Evolutionary conservation across 2,888 invertebrate species (phyloP).

Genomic region (Idaea straminata): DNA sequence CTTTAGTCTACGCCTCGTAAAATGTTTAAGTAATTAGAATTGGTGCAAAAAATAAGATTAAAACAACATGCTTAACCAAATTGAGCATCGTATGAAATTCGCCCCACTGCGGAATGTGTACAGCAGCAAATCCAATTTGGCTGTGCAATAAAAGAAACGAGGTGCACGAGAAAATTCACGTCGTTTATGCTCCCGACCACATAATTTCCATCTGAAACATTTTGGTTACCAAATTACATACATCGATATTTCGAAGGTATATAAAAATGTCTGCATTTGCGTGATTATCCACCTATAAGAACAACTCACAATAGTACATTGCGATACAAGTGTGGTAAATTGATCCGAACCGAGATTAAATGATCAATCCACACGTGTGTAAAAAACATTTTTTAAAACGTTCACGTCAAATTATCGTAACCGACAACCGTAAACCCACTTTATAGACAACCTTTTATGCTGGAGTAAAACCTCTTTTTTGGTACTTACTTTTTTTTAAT

Average conservation of each 20-base stretch:
- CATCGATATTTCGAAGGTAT: slow-evolving; percentile 3
- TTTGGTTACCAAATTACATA: slow-evolving; percentile 2
- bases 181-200: slow-evolving; percentile 28
- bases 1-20: neutral
- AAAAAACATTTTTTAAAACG: too few species aligned
- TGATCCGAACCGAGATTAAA: too few species aligned
- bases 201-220: slow-evolving; percentile 22
- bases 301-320: too few species aligned
- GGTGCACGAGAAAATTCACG: slow-evolving; percentile 36
- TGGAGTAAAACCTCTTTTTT: too few species aligned
- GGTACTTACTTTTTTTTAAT: too few species aligned
- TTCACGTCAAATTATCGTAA: too few species aligned
- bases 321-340: too few species aligned
- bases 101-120: slow-evolving; percentile 39
- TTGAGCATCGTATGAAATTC: slow-evolving; percentile 49
- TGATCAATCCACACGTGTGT: too few species aligned
- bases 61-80: slow-evolving; percentile 37
- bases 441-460: too few species aligned
- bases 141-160: slow-evolving; percentile 56
- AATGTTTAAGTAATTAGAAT: neutral
- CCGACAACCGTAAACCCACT: too few species aligned
- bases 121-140: slow-evolving; percentile 60
- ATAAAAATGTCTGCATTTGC: slow-evolving; percentile 4
- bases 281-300: neutral
- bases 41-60: slow-evolving; percentile 32